Conservation (phyloP, 2,113 vertebrate genomes). For the Glaucidium brasilianum region DNA sequence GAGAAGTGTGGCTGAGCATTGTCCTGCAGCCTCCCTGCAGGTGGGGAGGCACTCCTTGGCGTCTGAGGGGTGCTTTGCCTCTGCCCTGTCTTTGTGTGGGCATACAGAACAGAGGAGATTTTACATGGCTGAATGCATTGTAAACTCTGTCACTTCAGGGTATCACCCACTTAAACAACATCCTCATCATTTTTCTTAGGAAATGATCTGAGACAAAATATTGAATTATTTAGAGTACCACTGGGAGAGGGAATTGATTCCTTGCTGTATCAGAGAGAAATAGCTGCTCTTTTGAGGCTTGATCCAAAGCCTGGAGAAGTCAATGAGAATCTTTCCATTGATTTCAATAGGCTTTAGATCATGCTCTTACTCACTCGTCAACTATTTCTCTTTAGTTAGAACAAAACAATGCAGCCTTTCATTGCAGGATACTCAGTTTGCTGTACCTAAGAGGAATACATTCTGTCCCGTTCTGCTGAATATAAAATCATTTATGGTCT, state of each 20-base stretch:
- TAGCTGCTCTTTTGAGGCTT: conserved; percentile 61
- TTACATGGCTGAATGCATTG: not conserved
- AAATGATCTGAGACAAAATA: conserved; percentile 67
- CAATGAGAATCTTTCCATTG: conserved; percentile 49
- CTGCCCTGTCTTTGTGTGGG: not conserved
- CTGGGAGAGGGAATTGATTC: conserved; percentile 65
- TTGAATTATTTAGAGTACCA: conserved; percentile 63
- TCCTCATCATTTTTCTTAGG: conserved; percentile 58
- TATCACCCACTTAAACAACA: conserved; percentile 53
- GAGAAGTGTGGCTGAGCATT: not conserved
- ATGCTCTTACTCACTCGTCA: conserved; percentile 25
- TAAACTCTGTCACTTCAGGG: conserved; percentile 57
- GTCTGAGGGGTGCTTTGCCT: not conserved
- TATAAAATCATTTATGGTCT: not conserved
- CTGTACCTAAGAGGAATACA: not conserved
- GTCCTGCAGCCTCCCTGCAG: not conserved
- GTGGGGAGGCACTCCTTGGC: not conserved
- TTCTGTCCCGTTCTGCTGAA: not conserved
- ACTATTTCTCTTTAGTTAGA: conserved; percentile 22
- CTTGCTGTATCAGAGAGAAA: conserved; percentile 59
- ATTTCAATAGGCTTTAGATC: conserved; percentile 53
- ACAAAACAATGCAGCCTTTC: conserved; percentile 37
- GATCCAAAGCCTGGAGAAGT: conserved; percentile 55
- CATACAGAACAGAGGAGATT: not conserved
- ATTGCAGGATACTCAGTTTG: not conserved